A percentile compares a stretch with the other conserved stretches of the same genome.
Evolutionary conservation across 1,140 invertebrate genomes (phyloP).

Genomic region (Zaprionus capensis): DNA sequence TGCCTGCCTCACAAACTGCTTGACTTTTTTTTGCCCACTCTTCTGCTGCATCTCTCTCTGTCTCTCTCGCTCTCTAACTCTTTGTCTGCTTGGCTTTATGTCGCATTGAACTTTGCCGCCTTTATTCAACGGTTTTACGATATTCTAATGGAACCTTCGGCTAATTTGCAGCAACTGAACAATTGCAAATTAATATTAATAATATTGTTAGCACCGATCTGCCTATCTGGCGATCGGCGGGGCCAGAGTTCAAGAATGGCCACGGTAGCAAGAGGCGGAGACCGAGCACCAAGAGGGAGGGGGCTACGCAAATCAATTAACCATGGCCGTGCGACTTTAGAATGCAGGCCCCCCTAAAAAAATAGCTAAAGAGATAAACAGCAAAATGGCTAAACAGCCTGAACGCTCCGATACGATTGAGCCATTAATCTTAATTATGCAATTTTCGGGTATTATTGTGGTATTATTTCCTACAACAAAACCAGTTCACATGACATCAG

Average conservation of each 20-base stretch:
- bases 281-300: not conserved
- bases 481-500: constrained; percentile 58
- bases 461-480: constrained; percentile 47
- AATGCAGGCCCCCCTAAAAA: not conserved
- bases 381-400: constrained; percentile 2
- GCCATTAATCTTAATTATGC: constrained; percentile 49
- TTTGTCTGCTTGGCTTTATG: constrained; percentile 23
- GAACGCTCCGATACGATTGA: constrained; percentile 8
- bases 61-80: constrained; percentile 3
- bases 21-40: constrained; percentile 18
- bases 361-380: constrained; percentile 7
- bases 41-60: not conserved
- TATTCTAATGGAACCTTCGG: constrained; percentile 55
- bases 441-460: constrained; percentile 10
- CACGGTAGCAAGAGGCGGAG: constrained; percentile 60
- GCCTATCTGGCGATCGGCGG: constrained; percentile 13
- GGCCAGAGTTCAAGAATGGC: constrained; percentile 55
- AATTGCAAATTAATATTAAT: constrained; percentile 74
- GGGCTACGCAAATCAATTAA: constrained; percentile 45
- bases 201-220: constrained; percentile 14
- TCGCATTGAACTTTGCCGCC: constrained; percentile 72
- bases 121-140: constrained; percentile 37
- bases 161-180: constrained; percentile 67
- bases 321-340: constrained; percentile 29
- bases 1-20: not conserved